A percentile compares a stretch with the other conserved stretches of the same genome.
Conservation (phyloP, 2,797 vertebrate species). For the Gymnodraco acuticeps region DNA sequence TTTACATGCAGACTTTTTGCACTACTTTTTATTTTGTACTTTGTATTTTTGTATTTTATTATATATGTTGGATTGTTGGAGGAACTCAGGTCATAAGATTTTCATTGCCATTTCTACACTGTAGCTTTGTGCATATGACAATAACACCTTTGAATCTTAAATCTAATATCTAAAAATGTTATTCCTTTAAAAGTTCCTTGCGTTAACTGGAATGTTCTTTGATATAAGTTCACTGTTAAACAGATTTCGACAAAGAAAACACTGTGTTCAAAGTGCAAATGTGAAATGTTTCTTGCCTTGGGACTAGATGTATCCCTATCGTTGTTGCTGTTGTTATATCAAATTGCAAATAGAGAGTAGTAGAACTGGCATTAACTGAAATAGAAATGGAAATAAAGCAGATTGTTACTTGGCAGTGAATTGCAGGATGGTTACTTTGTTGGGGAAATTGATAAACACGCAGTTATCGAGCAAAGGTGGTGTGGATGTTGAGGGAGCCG, state of each 20-base stretch:
- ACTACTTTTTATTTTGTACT: no score
- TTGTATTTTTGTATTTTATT: no score
- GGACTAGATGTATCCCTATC: conserved; percentile 5
- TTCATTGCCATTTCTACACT: no score
- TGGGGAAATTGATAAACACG: conserved; percentile 54
- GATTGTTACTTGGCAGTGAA: conserved; percentile 31
- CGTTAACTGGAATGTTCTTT: background rate
- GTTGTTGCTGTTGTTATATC: conserved; percentile 9
- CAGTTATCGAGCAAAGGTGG: conserved; percentile 44
- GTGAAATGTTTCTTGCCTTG: conserved; percentile 13
- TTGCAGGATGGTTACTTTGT: conserved; percentile 29
- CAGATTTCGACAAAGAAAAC: conserved; percentile 13
- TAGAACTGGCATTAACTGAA: conserved; percentile 26
- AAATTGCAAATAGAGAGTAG: conserved; percentile 9
- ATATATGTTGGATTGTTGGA: no score
- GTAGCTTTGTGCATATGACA: no score
- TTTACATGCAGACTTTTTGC: no score
- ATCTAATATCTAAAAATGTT: background rate
- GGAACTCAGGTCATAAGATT: no score
- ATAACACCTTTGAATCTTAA: no score
- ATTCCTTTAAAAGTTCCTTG: background rate
- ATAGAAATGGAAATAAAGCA: conserved; percentile 22
- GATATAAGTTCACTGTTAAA: background rate
- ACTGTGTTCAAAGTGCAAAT: conserved; percentile 26
- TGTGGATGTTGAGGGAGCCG: conserved; percentile 37